Percentiles rank a stretch among this genome's conserved stretches.
phyloP scores from a whole-genome alignment of 2,888 invertebrate species.

The Dinocampus coccinellae region DNA sequence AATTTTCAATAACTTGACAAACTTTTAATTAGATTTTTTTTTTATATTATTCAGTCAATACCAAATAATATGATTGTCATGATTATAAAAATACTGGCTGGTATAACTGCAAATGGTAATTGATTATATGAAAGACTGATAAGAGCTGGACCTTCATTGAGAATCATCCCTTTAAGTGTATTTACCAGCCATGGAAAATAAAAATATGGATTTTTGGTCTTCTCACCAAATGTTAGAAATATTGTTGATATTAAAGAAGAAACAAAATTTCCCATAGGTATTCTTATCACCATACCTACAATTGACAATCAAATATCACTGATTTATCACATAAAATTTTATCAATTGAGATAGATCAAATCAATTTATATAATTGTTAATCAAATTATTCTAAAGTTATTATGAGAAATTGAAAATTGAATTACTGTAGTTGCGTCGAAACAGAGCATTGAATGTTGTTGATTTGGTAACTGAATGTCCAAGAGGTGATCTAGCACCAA shows the following conservation, averaged over 20 bases:
- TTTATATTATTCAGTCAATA: too few species aligned
- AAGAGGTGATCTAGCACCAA: slow-evolving; percentile 47
- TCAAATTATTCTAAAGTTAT: too few species aligned
- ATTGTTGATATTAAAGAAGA: slow-evolving; percentile 52
- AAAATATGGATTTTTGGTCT: slow-evolving; percentile 53
- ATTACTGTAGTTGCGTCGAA: slow-evolving; percentile 55
- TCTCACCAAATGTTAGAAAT: slow-evolving; percentile 52
- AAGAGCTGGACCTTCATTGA: slow-evolving; percentile 55
- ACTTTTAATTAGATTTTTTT: too few species aligned
- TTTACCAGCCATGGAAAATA: slow-evolving; percentile 58
- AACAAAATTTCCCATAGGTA: slow-evolving; percentile 49
- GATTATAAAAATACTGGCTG: slow-evolving; percentile 50
- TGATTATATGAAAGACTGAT: slow-evolving; percentile 47
- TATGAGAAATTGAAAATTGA: neutral
- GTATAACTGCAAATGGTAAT: slow-evolving; percentile 49
- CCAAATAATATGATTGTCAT: slow-evolving; percentile 53
- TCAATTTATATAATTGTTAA: too few species aligned
- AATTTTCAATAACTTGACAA: too few species aligned
- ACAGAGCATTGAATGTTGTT: slow-evolving; percentile 51
- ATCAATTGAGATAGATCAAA: too few species aligned
- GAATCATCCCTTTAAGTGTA: slow-evolving; percentile 53
- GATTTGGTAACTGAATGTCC: slow-evolving; percentile 51
- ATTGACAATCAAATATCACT: slow-evolving; percentile 15
- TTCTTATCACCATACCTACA: slow-evolving; percentile 54
- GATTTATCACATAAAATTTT: too few species aligned